These are phyloP conservation scores for Strix occidentalis DNA, from an alignment of 2,797 vertebrate species.

Conservation along the genomic window DNA sequence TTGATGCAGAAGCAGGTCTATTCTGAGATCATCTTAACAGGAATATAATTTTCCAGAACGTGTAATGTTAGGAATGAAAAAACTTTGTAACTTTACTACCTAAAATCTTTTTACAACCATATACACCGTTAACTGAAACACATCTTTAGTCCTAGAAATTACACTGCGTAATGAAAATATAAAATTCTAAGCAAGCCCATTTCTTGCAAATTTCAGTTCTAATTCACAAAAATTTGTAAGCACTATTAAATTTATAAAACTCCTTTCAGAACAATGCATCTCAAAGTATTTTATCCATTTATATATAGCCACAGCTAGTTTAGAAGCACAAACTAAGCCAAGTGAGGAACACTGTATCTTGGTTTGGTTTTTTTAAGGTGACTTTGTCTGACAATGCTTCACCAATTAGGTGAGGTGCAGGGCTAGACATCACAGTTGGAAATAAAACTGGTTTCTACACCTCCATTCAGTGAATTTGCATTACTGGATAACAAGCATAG, in stretches of 20 bases:
- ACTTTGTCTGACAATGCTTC: neutral
- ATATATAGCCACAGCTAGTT: neutral
- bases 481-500: fast-evolving
- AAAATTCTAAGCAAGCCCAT: neutral
- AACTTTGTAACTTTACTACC: neutral
- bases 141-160: neutral
- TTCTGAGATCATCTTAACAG: neutral
- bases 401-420: neutral
- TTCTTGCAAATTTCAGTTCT: neutral
- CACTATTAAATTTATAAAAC: neutral
- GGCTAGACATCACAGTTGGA: neutral
- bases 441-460: neutral
- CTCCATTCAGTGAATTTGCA: neutral
- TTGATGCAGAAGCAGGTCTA: neutral
- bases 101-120: neutral
- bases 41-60: neutral
- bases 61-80: neutral
- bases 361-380: neutral
- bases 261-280: neutral
- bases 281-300: neutral
- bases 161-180: neutral
- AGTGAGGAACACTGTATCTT: neutral
- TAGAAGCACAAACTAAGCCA: neutral
- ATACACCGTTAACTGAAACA: neutral
- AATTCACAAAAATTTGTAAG: neutral